These are phyloP conservation scores for Noctua comes DNA, from an alignment of 2,888 invertebrate genomes.

Conservation along the genomic window DNA sequence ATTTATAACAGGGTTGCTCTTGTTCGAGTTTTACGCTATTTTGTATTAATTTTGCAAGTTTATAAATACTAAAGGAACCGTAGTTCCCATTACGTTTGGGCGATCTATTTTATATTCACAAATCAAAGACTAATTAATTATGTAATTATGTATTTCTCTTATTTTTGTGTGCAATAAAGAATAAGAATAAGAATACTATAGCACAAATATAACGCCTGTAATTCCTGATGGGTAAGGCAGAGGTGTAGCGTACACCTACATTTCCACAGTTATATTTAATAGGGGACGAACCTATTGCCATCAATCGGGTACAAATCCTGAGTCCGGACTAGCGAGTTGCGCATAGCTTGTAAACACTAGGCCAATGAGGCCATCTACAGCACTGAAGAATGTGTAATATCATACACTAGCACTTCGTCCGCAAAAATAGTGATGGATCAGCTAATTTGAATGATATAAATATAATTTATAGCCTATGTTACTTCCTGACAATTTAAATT, in stretches of 20 bases:
- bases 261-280: not conserved
- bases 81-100: not conserved
- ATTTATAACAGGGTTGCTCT: not conserved
- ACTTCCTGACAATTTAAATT: too few species aligned
- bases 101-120: not conserved
- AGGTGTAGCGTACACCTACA: not conserved
- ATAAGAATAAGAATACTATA: too few species aligned
- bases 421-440: too few species aligned
- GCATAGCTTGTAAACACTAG: not conserved
- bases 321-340: too few species aligned
- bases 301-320: not conserved
- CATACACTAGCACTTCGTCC: too few species aligned
- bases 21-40: not conserved
- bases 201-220: too few species aligned
- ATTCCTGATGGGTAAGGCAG: not conserved
- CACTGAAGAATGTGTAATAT: too few species aligned
- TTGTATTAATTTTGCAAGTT: not conserved
- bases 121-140: not conserved
- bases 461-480: too few species aligned
- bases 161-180: too few species aligned
- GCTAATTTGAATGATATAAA: too few species aligned
- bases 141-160: too few species aligned
- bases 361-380: not conserved
- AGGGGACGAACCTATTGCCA: not conserved
- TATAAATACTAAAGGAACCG: not conserved